Evolutionary conservation across 2,113 vertebrate species (phyloP), one percentile per base, ranked within the genome.

Genomic region (Hystrix brachyura): DNA sequence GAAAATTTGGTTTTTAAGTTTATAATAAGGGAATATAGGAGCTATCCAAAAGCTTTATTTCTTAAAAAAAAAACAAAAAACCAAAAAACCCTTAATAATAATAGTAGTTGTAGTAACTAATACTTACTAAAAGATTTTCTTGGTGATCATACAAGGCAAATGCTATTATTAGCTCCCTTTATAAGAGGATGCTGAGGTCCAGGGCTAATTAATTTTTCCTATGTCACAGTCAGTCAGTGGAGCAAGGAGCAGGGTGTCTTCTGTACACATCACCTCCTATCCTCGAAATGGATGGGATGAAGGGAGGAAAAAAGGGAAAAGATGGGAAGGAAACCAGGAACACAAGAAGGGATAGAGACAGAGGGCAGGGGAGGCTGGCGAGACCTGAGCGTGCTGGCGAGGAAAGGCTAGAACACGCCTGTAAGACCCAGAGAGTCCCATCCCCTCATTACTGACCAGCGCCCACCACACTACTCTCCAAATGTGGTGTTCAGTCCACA

Each of bases 391-490:
- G 59, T 14, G 43, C 2, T 15, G 13, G 53, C 21, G 71, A 72
- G n/a, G 69, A 76, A 74, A 51, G 10, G 7, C 51, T 17, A 64
- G 0, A 27, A 48, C 34, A 25, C 14, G 3, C 25, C 18, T 23
- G 1, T 12, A 12, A 18, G 1, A 19, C 11, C 5, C 29, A 29
- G 18, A 2, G 21, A 55, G 60, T n/a, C 69, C 69, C 10, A 29
- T 38, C 12, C 46, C 18, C 34, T 60, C 12, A 5, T 43, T 55
- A 14, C 4, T 59, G 62, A 57, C 43, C 12, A 18, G 4, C 53
- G 60, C 21, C 18, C 1, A 25, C 12, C 7, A 57, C 25, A 29
- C 1, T 10, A 5, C 6, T 13, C 5, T 6, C 29, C 7, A 7
- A 29, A 32, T 8, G 48, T 12, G 7, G 1, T n/a, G 0, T 55